Conservation (phyloP, 2,113 vertebrate species). For the Chaetodon auriga region DNA sequence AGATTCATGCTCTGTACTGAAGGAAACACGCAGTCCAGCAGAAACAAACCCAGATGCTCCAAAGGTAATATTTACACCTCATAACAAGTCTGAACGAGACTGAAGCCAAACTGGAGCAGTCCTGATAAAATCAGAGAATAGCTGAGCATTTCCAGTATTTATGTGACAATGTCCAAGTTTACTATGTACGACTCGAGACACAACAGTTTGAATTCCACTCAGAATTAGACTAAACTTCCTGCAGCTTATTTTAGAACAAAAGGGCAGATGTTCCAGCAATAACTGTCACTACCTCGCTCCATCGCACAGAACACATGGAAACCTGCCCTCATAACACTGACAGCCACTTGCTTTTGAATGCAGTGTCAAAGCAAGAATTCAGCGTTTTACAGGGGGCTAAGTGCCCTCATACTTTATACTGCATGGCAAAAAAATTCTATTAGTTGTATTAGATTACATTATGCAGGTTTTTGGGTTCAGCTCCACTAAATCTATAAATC, state of each 20-base stretch:
- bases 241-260: not conserved
- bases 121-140: conserved; percentile 35
- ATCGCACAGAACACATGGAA: too few relatives aligned
- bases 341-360: too few relatives aligned
- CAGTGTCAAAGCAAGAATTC: too few relatives aligned
- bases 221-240: conserved; percentile 65
- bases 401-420: too few relatives aligned
- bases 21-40: conserved; percentile 25
- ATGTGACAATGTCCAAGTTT: conserved; percentile 51
- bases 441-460: too few relatives aligned
- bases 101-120: conserved; percentile 29
- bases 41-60: conserved; percentile 45
- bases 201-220: conserved; percentile 49
- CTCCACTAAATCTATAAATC: too few relatives aligned
- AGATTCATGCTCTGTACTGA: not conserved
- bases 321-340: too few relatives aligned
- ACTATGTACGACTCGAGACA: conserved; percentile 34
- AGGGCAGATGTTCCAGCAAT: not conserved
- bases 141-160: conserved; percentile 52
- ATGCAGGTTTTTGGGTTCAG: too few relatives aligned
- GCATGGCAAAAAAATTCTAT: too few relatives aligned
- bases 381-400: too few relatives aligned
- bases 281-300: not conserved
- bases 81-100: conserved; percentile 8
- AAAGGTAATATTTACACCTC: conserved; percentile 69